phyloP scores from a whole-genome alignment of 2,888 invertebrate genomes.

The Coenonympha arcania region DNA sequence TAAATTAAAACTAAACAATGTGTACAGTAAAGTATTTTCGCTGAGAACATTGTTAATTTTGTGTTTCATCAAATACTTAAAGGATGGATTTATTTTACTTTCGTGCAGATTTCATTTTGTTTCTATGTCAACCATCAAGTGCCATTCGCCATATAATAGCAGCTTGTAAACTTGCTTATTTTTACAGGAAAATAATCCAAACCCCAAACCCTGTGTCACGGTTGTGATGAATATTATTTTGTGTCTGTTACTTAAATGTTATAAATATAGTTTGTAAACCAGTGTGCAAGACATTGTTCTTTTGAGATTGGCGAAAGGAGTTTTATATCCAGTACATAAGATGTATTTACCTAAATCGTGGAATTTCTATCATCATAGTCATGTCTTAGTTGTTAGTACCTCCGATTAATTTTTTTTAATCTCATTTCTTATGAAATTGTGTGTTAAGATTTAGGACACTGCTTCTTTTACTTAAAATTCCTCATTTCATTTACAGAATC shows the following conservation, averaged over 20 bases:
- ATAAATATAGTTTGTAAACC: conserved; percentile 1
- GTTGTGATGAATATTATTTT: conserved; percentile 20
- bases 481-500: neutral
- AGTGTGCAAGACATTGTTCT: neutral
- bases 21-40: no score
- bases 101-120: neutral
- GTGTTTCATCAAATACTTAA: neutral
- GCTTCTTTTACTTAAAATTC: neutral
- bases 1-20: no score
- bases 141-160: conserved; percentile 17
- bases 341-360: no score
- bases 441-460: neutral
- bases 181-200: conserved; percentile 13
- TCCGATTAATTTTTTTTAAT: no score
- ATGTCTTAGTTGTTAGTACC: no score
- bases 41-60: neutral
- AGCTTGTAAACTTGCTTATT: conserved; percentile 20
- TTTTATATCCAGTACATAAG: no score
- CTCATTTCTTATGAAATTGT: no score
- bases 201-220: conserved; percentile 15
- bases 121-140: conserved; percentile 14
- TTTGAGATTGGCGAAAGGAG: no score
- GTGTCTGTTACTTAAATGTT: conserved; percentile 16
- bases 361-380: no score
- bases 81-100: neutral